Percentiles rank a stretch among this genome's conserved stretches.
Evolutionary conservation across 2,888 invertebrate genomes (phyloP).

Genomic region (Cenopis cana): DNA sequence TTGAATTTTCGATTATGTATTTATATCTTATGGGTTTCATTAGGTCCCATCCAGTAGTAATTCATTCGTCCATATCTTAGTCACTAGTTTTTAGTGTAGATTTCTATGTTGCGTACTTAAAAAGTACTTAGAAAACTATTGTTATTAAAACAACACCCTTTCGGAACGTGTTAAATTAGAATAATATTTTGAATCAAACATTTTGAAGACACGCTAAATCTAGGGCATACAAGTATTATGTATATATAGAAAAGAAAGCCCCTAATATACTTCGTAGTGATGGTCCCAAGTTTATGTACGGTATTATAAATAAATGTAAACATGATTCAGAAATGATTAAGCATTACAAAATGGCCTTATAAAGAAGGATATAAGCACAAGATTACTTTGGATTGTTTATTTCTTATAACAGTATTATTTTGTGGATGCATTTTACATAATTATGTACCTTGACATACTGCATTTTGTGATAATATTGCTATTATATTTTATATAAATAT

Average conservation of each 20-base stretch:
- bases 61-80: slow-evolving; percentile 83
- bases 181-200: slow-evolving; percentile 18
- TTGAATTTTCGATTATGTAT: slow-evolving; percentile 60
- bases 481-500: slow-evolving; percentile 39
- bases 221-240: neutral
- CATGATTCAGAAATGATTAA: slow-evolving; percentile 49
- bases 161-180: slow-evolving; percentile 45
- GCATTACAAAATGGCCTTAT: slow-evolving; percentile 77
- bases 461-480: slow-evolving; percentile 67
- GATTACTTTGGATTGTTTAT: slow-evolving; percentile 54
- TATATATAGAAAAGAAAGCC: slow-evolving; percentile 4
- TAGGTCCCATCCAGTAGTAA: slow-evolving; percentile 72
- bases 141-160: slow-evolving; percentile 41
- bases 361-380: slow-evolving; percentile 57
- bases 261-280: slow-evolving; percentile 13
- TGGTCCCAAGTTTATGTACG: slow-evolving; percentile 4
- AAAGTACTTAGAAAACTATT: slow-evolving; percentile 70
- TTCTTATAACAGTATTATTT: slow-evolving; percentile 70
- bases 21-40: slow-evolving; percentile 54
- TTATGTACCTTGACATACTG: slow-evolving; percentile 47
- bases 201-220: slow-evolving; percentile 11
- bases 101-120: slow-evolving; percentile 73
- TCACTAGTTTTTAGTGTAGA: slow-evolving; percentile 70
- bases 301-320: neutral
- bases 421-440: slow-evolving; percentile 58